phyloP scores from a whole-genome alignment of 2,888 invertebrate genomes.

The Drosophila robusta region DNA sequence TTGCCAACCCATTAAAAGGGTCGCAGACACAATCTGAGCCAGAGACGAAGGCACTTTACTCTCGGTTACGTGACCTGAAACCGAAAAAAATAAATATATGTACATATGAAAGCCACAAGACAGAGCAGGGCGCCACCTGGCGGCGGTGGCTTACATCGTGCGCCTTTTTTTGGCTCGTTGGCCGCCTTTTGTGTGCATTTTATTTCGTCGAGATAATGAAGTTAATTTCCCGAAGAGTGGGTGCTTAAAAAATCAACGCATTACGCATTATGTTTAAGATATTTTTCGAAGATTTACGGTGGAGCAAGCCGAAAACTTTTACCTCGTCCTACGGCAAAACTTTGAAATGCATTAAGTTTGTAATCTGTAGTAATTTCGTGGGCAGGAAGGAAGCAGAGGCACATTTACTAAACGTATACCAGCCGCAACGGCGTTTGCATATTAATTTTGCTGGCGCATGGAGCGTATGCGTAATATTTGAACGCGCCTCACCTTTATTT shows the following conservation, averaged over 20 bases:
- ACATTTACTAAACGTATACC: conserved; percentile 65
- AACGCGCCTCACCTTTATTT: conserved; percentile 37
- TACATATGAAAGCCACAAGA: conserved; percentile 48
- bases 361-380: conserved; percentile 61
- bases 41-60: conserved; percentile 53
- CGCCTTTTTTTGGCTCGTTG: conserved; percentile 3
- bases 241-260: conserved; percentile 51
- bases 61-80: conserved; percentile 70
- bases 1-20: conserved; percentile 73
- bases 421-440: conserved; percentile 64
- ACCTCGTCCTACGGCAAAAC: conserved; percentile 39
- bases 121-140: conserved; percentile 22
- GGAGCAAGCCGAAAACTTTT: conserved; percentile 44
- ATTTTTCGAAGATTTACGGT: conserved; percentile 61
- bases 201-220: conserved; percentile 63
- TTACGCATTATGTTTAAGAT: conserved; percentile 54
- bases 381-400: conserved; percentile 29
- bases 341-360: conserved; percentile 72
- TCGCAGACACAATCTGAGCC: conserved; percentile 51
- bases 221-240: conserved; percentile 62
- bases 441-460: conserved; percentile 58
- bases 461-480: conserved; percentile 50
- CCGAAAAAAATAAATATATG: conserved; percentile 30
- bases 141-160: background rate
- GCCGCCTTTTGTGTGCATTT: conserved; percentile 48